Conservation (phyloP, 2,113 vertebrate genomes). For the Cochlearius cochlearius region DNA sequence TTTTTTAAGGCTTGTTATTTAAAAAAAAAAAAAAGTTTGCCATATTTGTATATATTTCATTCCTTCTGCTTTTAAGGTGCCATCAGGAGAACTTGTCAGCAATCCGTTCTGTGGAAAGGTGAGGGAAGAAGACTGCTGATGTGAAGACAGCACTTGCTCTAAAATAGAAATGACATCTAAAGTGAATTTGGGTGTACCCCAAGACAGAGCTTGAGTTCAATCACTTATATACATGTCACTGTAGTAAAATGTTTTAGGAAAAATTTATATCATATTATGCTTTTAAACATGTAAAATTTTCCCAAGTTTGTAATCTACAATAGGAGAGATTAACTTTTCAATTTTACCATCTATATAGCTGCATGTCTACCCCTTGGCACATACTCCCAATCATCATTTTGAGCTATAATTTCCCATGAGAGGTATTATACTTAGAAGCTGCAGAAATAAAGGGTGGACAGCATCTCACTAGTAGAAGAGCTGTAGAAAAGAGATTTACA, state of each 20-base stretch:
- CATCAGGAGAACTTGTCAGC: neutral
- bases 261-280: neutral
- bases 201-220: neutral
- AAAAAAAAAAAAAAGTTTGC: neutral
- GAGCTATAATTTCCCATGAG: neutral
- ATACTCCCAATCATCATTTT: neutral
- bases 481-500: neutral
- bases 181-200: neutral
- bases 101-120: neutral
- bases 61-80: neutral
- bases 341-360: neutral
- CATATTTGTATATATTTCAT: neutral
- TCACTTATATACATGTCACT: neutral
- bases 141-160: neutral
- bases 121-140: neutral
- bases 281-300: neutral
- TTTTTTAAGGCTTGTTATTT: neutral
- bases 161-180: neutral
- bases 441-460: neutral
- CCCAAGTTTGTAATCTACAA: neutral
- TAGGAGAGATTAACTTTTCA: neutral
- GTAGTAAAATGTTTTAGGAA: neutral
- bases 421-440: neutral
- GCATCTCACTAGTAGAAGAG: neutral
- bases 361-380: neutral